A percentile compares a stretch with the other conserved stretches of the same genome.
phyloP scores from a whole-genome alignment of 2,888 invertebrate genomes.

The Mantis religiosa region DNA sequence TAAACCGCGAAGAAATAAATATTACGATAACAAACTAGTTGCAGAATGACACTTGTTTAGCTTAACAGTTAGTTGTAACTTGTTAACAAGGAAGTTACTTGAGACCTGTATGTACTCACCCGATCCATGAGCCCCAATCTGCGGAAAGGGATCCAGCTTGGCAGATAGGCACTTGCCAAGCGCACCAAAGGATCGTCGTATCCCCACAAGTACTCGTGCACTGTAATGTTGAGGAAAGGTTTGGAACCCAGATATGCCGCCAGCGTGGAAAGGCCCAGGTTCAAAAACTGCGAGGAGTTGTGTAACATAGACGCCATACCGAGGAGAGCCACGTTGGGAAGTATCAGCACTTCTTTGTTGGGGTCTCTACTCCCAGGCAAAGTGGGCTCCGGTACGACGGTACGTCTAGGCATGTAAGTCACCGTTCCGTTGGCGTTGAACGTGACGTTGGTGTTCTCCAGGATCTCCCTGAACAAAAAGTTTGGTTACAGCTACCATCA shows the following conservation, averaged over 20 bases:
- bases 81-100: too few species aligned
- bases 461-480: constrained; percentile 54
- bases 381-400: constrained; percentile 57
- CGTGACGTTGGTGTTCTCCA: constrained; percentile 62
- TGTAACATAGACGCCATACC: constrained; percentile 54
- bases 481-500: background rate
- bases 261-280: constrained; percentile 57
- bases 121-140: constrained; percentile 77
- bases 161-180: constrained; percentile 65
- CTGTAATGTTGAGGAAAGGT: constrained; percentile 60
- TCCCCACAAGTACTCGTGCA: constrained; percentile 75
- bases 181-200: constrained; percentile 71
- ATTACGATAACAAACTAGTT: too few species aligned
- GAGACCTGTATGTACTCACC: too few species aligned
- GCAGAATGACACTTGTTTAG: too few species aligned
- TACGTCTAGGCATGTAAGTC: constrained; percentile 58
- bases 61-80: too few species aligned
- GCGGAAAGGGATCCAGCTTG: constrained; percentile 76
- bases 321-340: constrained; percentile 68
- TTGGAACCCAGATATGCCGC: constrained; percentile 53
- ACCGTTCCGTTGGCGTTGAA: constrained; percentile 63
- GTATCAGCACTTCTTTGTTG: constrained; percentile 53
- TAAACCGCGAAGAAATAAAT: too few species aligned
- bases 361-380: constrained; percentile 60
- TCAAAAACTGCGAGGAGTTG: constrained; percentile 53